Evolutionary conservation across 1,140 invertebrate species (phyloP).

Genomic region (Mizuhopecten yessoensis): DNA sequence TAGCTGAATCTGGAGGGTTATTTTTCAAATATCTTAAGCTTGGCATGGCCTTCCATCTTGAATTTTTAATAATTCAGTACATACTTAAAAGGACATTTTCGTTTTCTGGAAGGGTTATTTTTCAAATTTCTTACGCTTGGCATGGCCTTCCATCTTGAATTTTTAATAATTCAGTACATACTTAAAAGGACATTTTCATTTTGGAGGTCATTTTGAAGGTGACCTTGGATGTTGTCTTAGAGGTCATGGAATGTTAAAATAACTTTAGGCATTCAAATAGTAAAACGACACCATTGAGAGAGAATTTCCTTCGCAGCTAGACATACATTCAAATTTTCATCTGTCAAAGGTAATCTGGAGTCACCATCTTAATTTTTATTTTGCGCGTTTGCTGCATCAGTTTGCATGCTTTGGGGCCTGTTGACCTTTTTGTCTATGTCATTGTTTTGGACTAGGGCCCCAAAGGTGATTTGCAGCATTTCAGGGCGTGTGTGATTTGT

Average conservation of each 20-base stretch:
- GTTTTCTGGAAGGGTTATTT: too few species aligned
- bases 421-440: not conserved
- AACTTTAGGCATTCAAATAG: not conserved
- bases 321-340: not conserved
- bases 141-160: not conserved
- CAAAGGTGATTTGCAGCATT: not conserved
- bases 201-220: constrained; percentile 2
- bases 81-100: not conserved
- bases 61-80: not conserved
- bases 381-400: not conserved
- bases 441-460: not conserved
- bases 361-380: not conserved
- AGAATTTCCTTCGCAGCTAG: not conserved
- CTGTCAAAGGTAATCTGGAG: not conserved
- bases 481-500: not conserved
- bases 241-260: not conserved
- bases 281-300: not conserved
- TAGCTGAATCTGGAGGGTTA: too few species aligned
- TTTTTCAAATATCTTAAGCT: too few species aligned
- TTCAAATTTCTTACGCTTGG: too few species aligned
- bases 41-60: not conserved
- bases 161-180: not conserved
- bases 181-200: not conserved
- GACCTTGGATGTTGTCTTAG: not conserved
- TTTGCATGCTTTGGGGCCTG: not conserved